Conservation (phyloP, 2,797 vertebrate genomes). For the Hemitrygon akajei region DNA sequence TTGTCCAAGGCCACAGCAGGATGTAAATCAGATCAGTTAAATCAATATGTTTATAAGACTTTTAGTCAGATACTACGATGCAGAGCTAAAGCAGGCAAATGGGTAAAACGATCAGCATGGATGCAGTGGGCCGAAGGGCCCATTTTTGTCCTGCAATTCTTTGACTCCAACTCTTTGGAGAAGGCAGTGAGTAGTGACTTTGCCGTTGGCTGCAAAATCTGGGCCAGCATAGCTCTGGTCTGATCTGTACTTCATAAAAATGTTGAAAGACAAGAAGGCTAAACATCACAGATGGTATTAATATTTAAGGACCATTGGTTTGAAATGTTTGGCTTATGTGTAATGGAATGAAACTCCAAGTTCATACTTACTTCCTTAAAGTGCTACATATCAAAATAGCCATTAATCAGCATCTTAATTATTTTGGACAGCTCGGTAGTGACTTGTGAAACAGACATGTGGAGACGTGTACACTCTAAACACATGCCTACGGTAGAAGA, state of each 20-base stretch:
- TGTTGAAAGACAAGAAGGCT: background rate
- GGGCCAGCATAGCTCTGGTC: background rate
- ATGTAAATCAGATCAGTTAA: no score
- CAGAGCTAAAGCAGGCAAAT: no score
- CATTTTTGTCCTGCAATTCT: no score
- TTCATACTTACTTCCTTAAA: background rate
- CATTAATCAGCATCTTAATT: constrained; percentile 22
- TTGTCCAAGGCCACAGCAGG: no score
- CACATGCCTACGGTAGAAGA: background rate
- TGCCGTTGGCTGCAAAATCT: background rate
- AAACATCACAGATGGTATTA: background rate
- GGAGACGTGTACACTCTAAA: background rate
- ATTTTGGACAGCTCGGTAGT: background rate
- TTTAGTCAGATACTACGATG: no score
- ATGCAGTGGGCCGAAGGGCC: no score
- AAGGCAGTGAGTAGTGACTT: background rate
- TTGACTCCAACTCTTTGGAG: no score
- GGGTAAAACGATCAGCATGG: no score
- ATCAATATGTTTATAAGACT: no score
- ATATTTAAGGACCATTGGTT: background rate
- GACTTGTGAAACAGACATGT: background rate
- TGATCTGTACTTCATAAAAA: background rate
- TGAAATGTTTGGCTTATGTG: background rate
- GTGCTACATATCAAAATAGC: background rate
- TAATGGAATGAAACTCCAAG: constrained; percentile 1